Conservation (phyloP, 2,113 vertebrate species). For the Coturnix japonica region DNA sequence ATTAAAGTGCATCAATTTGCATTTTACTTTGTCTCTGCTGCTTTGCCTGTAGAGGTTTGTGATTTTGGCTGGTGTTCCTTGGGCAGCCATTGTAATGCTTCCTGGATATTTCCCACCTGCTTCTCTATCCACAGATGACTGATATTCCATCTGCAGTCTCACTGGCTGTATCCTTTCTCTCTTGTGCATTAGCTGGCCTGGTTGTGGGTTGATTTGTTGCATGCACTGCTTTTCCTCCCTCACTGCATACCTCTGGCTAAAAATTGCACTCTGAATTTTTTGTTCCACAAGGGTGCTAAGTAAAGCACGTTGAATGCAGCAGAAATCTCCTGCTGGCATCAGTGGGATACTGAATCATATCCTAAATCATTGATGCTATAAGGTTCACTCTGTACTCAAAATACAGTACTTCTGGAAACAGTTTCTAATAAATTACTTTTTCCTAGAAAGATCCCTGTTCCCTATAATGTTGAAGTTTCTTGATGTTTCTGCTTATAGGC, state of each 20-base stretch:
- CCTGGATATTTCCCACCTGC: constrained; percentile 43
- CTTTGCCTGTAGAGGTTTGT: constrained; percentile 2
- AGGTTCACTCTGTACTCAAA: neutral
- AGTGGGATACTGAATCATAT: neutral
- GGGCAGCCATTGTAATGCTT: neutral
- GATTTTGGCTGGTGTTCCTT: neutral
- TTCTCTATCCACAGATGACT: neutral
- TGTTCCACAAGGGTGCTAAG: neutral
- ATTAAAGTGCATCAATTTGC: neutral
- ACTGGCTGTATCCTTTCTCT: neutral
- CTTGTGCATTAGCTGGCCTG: constrained; percentile 13
- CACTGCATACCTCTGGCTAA: constrained; percentile 1
- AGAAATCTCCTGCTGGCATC: constrained; percentile 5
- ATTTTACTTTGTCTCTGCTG: neutral
- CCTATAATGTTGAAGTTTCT: neutral
- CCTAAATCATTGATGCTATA: constrained; percentile 2
- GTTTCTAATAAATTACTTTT: neutral
- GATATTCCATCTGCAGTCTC: neutral
- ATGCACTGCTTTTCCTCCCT: neutral
- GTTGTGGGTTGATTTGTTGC: neutral
- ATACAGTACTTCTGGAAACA: neutral
- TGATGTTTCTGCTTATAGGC: neutral
- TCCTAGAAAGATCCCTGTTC: neutral
- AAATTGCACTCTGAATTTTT: constrained; percentile 29
- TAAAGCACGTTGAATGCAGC: neutral